A percentile compares a stretch with the other conserved stretches of the same genome.
Conservation (phyloP, 1,140 invertebrate genomes). For the Bactericera cockerelli region DNA sequence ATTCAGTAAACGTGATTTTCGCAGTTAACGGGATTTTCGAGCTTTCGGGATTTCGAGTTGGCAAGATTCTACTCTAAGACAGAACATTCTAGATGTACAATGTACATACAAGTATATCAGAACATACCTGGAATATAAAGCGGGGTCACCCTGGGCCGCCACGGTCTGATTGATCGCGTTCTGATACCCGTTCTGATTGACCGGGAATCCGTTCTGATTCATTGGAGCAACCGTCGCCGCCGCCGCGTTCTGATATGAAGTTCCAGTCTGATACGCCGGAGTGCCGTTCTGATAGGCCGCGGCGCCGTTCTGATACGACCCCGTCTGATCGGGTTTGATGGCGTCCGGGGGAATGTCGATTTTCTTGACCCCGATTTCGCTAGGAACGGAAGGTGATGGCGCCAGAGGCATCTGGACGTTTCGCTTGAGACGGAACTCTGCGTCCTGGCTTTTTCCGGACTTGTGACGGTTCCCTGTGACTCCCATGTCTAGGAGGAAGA, state of each 20-base stretch:
- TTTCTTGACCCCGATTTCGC: background rate
- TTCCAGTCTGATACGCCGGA: background rate
- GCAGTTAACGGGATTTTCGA: no score
- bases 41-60: no score
- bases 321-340: background rate
- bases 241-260: background rate
- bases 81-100: no score
- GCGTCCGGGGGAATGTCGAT: background rate
- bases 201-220: background rate
- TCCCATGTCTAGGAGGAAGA: constrained; percentile 17
- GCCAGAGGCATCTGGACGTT: background rate
- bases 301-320: background rate
- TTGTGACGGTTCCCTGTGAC: constrained; percentile 9
- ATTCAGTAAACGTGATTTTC: no score
- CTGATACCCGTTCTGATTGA: background rate
- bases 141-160: background rate
- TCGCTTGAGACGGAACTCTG: constrained; percentile 10
- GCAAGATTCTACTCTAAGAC: no score
- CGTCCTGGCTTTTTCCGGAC: constrained; percentile 5
- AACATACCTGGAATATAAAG: background rate
- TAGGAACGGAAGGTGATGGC: background rate
- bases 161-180: background rate
- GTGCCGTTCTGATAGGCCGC: background rate
- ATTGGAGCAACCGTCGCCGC: background rate
- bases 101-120: no score